Percentiles rank a stretch among this genome's conserved stretches.
These are phyloP conservation scores for Eudyptes chrysolophus DNA, from an alignment of 2,113 vertebrate species.

Conservation along the genomic window DNA sequence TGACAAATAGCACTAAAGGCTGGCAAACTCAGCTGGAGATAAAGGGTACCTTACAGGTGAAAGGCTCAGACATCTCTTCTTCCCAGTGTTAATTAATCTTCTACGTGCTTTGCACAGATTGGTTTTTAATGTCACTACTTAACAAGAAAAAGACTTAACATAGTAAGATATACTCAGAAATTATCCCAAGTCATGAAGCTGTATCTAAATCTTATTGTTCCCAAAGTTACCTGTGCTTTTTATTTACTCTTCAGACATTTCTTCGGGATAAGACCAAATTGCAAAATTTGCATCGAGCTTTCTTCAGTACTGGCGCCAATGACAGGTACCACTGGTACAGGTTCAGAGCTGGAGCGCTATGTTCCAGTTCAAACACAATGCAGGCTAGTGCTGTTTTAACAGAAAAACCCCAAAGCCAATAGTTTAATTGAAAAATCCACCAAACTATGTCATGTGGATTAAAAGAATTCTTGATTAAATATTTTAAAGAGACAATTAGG, in stretches of 20 bases:
- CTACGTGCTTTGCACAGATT: conserved; percentile 6
- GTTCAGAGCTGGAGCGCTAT: neutral
- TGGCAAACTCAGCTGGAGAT: conserved; percentile 46
- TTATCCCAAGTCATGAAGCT: neutral
- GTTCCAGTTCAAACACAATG: neutral
- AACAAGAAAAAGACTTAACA: neutral
- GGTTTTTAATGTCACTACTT: neutral
- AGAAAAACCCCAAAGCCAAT: neutral
- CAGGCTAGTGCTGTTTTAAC: neutral
- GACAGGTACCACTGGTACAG: neutral
- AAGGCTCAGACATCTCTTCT: conserved; percentile 32
- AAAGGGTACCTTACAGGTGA: conserved; percentile 47
- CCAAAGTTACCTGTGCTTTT: neutral
- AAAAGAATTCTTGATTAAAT: neutral
- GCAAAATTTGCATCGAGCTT: neutral
- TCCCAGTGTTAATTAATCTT: conserved; percentile 38
- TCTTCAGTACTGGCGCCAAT: neutral
- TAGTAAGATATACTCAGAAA: neutral
- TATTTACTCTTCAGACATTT: neutral
- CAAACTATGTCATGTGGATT: neutral
- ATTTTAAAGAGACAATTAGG: neutral
- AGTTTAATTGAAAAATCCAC: neutral
- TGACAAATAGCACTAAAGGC: conserved; percentile 44
- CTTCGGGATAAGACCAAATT: neutral
- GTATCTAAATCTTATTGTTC: neutral